Conservation (phyloP, 2,888 invertebrate genomes). For the Argynnis bischoffii region DNA sequence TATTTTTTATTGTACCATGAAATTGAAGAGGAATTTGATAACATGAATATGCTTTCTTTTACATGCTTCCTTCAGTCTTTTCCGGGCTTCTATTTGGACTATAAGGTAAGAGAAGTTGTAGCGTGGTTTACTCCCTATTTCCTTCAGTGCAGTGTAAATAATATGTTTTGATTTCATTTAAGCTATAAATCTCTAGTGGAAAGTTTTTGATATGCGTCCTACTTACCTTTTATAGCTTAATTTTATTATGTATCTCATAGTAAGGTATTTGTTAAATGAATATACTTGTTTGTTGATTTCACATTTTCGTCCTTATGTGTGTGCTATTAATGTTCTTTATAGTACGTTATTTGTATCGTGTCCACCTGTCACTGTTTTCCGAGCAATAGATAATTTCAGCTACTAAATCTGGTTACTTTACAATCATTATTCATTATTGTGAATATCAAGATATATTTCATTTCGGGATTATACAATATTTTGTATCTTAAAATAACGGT, state of each 20-base stretch:
- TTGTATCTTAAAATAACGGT: neutral
- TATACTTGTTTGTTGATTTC: conserved; percentile 4
- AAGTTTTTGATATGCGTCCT: conserved; percentile 38
- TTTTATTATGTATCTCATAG: conserved; percentile 16
- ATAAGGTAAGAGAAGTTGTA: conserved; percentile 64
- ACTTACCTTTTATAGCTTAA: conserved; percentile 35
- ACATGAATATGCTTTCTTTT: conserved; percentile 43
- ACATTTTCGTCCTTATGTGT: conserved; percentile 16
- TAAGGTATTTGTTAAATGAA: conserved; percentile 46
- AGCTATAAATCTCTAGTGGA: neutral
- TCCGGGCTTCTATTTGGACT: conserved; percentile 77
- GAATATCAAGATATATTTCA: conserved; percentile 3
- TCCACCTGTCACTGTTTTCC: conserved; percentile 13
- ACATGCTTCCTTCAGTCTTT: conserved; percentile 76
- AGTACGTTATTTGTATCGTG: neutral
- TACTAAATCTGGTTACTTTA: conserved; percentile 18
- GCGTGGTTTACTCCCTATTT: conserved; percentile 31
- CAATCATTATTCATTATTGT: conserved; percentile 12
- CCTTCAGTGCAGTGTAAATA: neutral
- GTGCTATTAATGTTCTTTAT: neutral
- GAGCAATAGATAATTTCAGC: conserved; percentile 26
- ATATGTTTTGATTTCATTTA: neutral
- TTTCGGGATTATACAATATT: conserved; percentile 4
- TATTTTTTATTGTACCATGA: neutral
- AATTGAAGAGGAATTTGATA: neutral